Evolutionary conservation across 1,140 invertebrate genomes (phyloP).

Genomic region (Pomacea maculata): DNA sequence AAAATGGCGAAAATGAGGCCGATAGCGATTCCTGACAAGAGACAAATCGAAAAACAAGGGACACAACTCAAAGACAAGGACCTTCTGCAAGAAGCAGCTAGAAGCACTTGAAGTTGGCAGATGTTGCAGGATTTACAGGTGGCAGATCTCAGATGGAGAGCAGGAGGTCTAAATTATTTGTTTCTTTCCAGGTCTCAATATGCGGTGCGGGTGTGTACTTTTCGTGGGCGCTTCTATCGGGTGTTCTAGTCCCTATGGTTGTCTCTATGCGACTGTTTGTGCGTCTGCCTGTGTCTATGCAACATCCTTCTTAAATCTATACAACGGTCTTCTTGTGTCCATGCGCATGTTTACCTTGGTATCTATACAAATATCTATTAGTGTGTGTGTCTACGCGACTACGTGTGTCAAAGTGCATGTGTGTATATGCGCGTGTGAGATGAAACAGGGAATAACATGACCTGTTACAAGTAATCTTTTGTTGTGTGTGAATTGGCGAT

Average conservation of each 20-base stretch:
- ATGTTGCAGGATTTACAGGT: not conserved
- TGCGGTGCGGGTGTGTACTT: not conserved
- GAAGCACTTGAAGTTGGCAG: no score
- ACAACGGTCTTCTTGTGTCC: not conserved
- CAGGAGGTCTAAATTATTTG: not conserved
- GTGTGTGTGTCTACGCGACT: not conserved
- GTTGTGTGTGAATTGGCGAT: no score
- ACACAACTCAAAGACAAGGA: no score
- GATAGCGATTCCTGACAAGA: no score
- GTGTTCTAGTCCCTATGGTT: not conserved
- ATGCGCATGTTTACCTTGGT: not conserved
- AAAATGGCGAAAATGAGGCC: no score
- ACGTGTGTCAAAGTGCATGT: not conserved
- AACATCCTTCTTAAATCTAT: not conserved
- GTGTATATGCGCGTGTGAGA: not conserved
- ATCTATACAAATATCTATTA: not conserved
- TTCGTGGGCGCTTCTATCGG: not conserved
- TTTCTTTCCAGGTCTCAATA: not conserved
- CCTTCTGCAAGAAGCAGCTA: no score
- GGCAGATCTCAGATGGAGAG: not conserved
- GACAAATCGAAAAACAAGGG: no score
- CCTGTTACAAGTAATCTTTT: no score
- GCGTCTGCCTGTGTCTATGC: constrained; percentile 1
- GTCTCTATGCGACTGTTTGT: not conserved
- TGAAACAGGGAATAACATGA: no score